Percentiles rank a stretch among this genome's conserved stretches.
phyloP scores from a whole-genome alignment of 1,140 invertebrate species.

The Brachionus rubens region DNA sequence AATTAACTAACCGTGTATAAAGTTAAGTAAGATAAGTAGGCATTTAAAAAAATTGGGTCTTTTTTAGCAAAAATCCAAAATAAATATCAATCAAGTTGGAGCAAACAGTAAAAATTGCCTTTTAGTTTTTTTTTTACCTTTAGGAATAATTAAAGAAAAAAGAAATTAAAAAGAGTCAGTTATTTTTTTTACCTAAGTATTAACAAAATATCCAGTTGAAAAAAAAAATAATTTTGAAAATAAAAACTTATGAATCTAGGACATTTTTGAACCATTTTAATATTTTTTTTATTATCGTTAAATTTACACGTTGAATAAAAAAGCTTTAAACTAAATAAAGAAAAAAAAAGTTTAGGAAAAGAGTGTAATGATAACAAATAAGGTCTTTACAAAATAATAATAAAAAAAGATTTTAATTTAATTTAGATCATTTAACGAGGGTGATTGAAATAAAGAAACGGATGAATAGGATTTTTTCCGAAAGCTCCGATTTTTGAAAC shows the following conservation, averaged over 20 bases:
- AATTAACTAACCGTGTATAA: too few species aligned
- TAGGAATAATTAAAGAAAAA: not conserved
- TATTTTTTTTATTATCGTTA: not conserved
- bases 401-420: not conserved
- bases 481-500: too few species aligned
- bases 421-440: too few species aligned
- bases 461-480: too few species aligned
- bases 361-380: not conserved
- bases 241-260: slow-evolving; percentile 39
- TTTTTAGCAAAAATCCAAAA: too few species aligned
- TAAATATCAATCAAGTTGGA: too few species aligned
- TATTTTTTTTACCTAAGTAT: slow-evolving; percentile 33
- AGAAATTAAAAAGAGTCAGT: not conserved
- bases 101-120: too few species aligned
- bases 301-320: slow-evolving; percentile 35
- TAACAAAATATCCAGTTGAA: too few species aligned
- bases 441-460: too few species aligned
- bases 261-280: slow-evolving; percentile 4
- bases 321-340: not conserved
- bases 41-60: too few species aligned
- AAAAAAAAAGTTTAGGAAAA: not conserved
- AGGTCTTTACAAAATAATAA: not conserved
- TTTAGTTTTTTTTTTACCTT: slow-evolving; percentile 5
- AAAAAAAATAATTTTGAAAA: too few species aligned
- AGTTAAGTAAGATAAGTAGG: too few species aligned